Percentiles rank a stretch among this genome's conserved stretches.
Evolutionary conservation across 2,888 invertebrate species (phyloP).

Genomic region (Monopis laevigella): DNA sequence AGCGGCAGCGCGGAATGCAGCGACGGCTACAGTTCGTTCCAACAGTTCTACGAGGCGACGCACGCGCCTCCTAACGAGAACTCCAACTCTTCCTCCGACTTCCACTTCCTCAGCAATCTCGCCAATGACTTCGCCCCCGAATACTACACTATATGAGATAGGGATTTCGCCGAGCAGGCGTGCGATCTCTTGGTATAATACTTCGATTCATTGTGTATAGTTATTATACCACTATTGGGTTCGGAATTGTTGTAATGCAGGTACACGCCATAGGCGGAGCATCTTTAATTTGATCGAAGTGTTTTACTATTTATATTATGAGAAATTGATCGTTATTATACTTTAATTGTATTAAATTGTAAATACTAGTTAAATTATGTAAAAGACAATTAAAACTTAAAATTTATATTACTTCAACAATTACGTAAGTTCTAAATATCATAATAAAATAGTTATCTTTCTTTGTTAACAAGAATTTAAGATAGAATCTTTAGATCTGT

Average conservation of each 20-base stretch:
- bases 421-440: too few relatives aligned
- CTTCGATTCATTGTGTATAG: constrained; percentile 14
- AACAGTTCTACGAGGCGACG: constrained; percentile 73
- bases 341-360: constrained; percentile 44
- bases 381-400: too few relatives aligned
- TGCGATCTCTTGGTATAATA: constrained; percentile 60
- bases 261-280: constrained; percentile 8
- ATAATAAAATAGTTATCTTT: too few relatives aligned
- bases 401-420: too few relatives aligned
- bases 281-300: background rate
- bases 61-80: constrained; percentile 74
- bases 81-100: constrained; percentile 92
- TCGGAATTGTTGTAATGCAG: constrained; percentile 2
- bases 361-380: constrained; percentile 37
- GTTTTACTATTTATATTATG: constrained; percentile 1
- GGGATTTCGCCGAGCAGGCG: constrained; percentile 64
- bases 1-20: constrained; percentile 59
- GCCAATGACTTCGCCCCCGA: constrained; percentile 94
- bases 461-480: too few relatives aligned
- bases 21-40: constrained; percentile 75
- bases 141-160: constrained; percentile 77
- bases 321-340: background rate
- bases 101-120: constrained; percentile 91
- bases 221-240: background rate
- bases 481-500: too few relatives aligned